These are phyloP conservation scores for Embidobia sp. DNA, from an alignment of 2,888 invertebrate genomes.

Conservation along the genomic window DNA sequence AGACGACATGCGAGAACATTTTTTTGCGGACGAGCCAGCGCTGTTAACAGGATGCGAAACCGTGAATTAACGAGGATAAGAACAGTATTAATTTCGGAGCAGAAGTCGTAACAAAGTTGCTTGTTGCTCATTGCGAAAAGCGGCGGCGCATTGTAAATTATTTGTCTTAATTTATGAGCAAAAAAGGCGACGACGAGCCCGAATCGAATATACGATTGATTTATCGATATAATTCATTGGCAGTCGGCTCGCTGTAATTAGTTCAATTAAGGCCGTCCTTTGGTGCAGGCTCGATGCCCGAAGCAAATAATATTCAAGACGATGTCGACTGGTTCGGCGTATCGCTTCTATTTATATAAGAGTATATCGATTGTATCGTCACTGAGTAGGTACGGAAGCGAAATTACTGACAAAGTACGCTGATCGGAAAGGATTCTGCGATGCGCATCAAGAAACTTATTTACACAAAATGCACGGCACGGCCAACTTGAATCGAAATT, in stretches of 20 bases:
- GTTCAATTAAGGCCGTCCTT: constrained; percentile 64
- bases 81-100: constrained; percentile 40
- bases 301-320: constrained; percentile 65
- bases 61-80: constrained; percentile 42
- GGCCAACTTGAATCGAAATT: constrained; percentile 54
- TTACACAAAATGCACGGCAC: constrained; percentile 57
- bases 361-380: constrained; percentile 65
- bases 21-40: constrained; percentile 12
- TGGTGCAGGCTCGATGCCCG: constrained; percentile 58
- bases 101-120: constrained; percentile 44
- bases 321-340: constrained; percentile 60
- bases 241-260: constrained; percentile 62
- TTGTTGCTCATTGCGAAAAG: constrained; percentile 27
- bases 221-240: constrained; percentile 64
- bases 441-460: constrained; percentile 58
- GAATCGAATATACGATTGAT: constrained; percentile 64
- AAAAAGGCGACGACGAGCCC: constrained; percentile 36
- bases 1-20: too few relatives aligned
- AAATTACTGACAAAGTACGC: constrained; percentile 63
- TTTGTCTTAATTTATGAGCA: constrained; percentile 61
- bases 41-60: constrained; percentile 40
- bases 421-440: constrained; percentile 60
- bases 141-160: constrained; percentile 56
- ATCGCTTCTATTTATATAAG: constrained; percentile 65
- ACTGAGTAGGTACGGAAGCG: constrained; percentile 57